Evolutionary conservation across 2,888 invertebrate genomes (phyloP).

Genomic region (Amphipyra tragopoginis): DNA sequence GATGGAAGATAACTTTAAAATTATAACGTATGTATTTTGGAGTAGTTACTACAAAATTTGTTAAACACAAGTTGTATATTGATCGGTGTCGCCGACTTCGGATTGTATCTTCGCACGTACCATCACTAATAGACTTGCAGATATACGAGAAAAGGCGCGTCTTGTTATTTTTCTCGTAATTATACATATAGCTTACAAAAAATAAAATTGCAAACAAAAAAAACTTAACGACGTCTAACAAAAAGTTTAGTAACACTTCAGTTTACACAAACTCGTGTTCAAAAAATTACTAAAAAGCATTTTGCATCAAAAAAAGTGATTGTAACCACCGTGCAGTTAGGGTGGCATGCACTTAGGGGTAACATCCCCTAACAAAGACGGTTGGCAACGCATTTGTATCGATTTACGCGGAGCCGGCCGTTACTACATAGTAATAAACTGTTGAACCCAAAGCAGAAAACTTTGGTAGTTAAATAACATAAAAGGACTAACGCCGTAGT

Average conservation of each 20-base stretch:
- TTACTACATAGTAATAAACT: conserved; percentile 50
- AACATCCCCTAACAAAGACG: conserved; percentile 81
- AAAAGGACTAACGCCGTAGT: background rate
- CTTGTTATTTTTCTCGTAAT: too few relatives aligned
- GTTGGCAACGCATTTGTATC: conserved; percentile 81
- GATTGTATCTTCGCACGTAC: too few relatives aligned
- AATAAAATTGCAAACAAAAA: background rate
- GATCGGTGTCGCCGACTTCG: too few relatives aligned
- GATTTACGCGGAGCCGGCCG: conserved; percentile 64
- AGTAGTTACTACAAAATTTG: too few relatives aligned
- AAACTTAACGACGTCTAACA: background rate
- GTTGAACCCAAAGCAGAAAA: conserved; percentile 31
- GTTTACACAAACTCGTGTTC: conserved; percentile 17
- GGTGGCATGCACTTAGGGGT: conserved; percentile 71
- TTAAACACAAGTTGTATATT: too few relatives aligned
- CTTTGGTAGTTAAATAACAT: conserved; percentile 21
- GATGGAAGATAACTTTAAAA: too few relatives aligned
- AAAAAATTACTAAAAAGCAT: conserved; percentile 58
- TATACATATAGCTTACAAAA: too few relatives aligned
- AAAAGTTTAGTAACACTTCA: background rate
- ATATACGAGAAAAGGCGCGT: too few relatives aligned
- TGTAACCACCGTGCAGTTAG: conserved; percentile 64
- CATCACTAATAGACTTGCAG: too few relatives aligned
- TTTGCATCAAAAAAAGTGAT: conserved; percentile 65
- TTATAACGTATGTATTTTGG: too few relatives aligned